These are phyloP conservation scores for Carassius gibelio DNA, from an alignment of 2,113 vertebrate species.

Conservation along the genomic window DNA sequence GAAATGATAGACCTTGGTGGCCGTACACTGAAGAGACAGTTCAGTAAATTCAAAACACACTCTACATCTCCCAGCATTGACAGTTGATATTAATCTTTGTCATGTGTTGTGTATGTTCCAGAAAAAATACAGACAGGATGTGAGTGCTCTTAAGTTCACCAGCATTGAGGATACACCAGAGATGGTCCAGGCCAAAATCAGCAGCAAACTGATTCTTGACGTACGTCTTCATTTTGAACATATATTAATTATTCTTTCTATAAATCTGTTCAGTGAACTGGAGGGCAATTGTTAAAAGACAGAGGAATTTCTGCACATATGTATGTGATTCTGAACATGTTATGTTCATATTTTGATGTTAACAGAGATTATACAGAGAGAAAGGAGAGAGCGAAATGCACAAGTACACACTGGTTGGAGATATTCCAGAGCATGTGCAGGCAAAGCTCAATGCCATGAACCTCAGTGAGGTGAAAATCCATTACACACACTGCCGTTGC, in stretches of 20 bases:
- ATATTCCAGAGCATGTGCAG: constrained; percentile 90
- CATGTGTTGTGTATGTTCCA: constrained; percentile 75
- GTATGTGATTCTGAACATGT: neutral
- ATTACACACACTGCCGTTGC: neutral
- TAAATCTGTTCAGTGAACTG: neutral
- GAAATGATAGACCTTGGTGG: neutral
- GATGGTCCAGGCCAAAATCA: constrained; percentile 98
- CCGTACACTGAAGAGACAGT: neutral
- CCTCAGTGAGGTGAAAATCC: constrained; percentile 87
- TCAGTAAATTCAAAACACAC: neutral
- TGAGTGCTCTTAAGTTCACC: constrained; percentile 90
- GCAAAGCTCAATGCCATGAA: constrained; percentile 92
- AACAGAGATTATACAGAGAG: constrained; percentile 91
- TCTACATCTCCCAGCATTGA: neutral
- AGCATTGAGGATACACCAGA: constrained; percentile 95
- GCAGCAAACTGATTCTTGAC: constrained; percentile 94
- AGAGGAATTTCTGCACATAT: too few relatives aligned
- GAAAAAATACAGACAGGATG: constrained; percentile 95
- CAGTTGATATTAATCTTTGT: constrained; percentile 67
- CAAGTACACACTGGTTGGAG: constrained; percentile 84
- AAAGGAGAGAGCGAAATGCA: constrained; percentile 90
- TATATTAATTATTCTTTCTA: neutral
- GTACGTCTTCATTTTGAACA: constrained; percentile 72
- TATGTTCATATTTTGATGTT: constrained; percentile 24
- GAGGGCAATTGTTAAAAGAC: neutral